phyloP scores from a whole-genome alignment of 2,113 vertebrate genomes.

The Anarrhichthys ocellatus region DNA sequence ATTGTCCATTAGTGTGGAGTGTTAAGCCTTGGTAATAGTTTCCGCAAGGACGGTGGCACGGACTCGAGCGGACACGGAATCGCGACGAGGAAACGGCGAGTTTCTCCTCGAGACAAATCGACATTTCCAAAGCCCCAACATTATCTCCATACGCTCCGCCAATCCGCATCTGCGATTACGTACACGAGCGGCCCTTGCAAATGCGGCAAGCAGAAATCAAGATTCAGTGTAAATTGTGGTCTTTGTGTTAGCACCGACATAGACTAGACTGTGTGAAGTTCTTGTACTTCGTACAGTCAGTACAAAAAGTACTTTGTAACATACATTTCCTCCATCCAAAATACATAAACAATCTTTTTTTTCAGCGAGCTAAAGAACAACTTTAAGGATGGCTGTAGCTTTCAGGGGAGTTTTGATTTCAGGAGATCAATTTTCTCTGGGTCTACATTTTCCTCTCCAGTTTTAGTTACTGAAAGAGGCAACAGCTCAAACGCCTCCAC shows the following conservation, averaged over 20 bases:
- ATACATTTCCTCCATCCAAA: not conserved
- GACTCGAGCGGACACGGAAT: too few species aligned
- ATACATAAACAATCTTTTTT: not conserved
- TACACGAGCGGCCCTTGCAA: too few species aligned
- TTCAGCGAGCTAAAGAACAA: slow-evolving; percentile 27
- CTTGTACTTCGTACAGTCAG: not conserved
- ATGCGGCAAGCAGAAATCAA: too few species aligned
- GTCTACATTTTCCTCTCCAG: not conserved
- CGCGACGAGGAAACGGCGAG: too few species aligned
- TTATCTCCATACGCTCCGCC: not conserved
- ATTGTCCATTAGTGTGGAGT: not conserved
- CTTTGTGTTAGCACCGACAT: not conserved
- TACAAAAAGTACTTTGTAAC: not conserved
- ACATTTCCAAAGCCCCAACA: too few species aligned
- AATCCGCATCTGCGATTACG: not conserved
- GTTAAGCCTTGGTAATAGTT: not conserved
- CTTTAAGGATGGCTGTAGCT: slow-evolving; percentile 28
- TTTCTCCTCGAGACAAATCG: not conserved
- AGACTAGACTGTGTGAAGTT: not conserved
- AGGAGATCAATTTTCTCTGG: slow-evolving; percentile 40
- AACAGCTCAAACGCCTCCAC: slow-evolving; percentile 47
- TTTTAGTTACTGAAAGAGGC: slow-evolving; percentile 27
- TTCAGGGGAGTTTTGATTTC: slow-evolving; percentile 23
- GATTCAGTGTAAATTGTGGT: too few species aligned
- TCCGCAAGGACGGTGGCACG: not conserved